phyloP scores from a whole-genome alignment of 2,888 invertebrate species.

The Fragum fragum region DNA sequence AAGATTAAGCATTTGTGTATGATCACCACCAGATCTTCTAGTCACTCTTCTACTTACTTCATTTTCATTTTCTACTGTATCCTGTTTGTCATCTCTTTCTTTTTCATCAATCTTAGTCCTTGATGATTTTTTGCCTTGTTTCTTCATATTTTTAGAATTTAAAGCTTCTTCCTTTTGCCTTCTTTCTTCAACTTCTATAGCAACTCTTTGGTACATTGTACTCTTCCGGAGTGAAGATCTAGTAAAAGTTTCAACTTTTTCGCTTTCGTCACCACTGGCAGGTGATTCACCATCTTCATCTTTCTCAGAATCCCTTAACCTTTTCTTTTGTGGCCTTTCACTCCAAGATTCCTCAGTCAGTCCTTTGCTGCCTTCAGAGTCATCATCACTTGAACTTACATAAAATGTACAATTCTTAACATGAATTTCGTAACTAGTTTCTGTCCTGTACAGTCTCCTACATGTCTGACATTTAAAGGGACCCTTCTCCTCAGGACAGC shows the following conservation, averaged over 20 bases:
- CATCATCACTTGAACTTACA: constrained; percentile 86
- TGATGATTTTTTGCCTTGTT: constrained; percentile 14
- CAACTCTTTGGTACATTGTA: constrained; percentile 66
- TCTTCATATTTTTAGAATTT: constrained; percentile 11
- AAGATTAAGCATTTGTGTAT: neutral
- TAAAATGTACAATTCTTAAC: constrained; percentile 86
- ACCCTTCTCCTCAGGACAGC: constrained; percentile 82
- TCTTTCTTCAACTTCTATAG: constrained; percentile 67
- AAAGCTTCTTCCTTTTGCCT: constrained; percentile 53
- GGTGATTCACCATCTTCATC: neutral
- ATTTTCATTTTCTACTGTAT: neutral
- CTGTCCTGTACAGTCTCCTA: constrained; percentile 89
- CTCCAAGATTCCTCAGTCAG: neutral
- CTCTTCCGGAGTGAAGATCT: constrained; percentile 65
- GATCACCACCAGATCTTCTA: constrained; percentile 14
- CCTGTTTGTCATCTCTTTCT: neutral
- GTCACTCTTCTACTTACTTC: neutral
- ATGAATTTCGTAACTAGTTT: constrained; percentile 86
- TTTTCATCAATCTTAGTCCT: constrained; percentile 7
- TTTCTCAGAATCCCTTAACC: neutral
- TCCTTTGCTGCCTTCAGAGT: constrained; percentile 10
- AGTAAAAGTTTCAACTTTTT: constrained; percentile 2
- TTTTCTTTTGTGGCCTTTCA: neutral
- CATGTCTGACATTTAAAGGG: constrained; percentile 95
- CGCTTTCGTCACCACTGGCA: neutral